Evolutionary conservation across 1,140 invertebrate species (phyloP), one percentile per base, ranked within the genome.

Genomic region (Euwallacea similis): DNA sequence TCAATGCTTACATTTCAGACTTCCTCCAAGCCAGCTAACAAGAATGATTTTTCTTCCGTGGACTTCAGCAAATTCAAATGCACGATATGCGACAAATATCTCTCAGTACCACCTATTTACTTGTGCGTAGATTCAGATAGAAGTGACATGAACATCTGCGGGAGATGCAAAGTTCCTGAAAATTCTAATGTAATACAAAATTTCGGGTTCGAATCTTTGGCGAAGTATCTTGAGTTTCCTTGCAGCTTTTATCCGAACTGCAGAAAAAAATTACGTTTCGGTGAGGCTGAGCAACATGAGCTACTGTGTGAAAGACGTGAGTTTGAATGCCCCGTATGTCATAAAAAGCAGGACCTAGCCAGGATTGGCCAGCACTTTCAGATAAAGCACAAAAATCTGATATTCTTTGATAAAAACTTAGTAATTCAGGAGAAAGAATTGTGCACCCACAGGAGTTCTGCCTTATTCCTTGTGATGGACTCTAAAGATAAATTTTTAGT

Each of bases 21-120:
- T n/a, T n/a, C n/a, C n/a, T n/a, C n/a, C n/a, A n/a, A n/a, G n/a
- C n/a, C n/a, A n/a, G n/a, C n/a, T n/a, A n/a, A n/a, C n/a, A n/a
- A n/a, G n/a, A n/a, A n/a, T n/a, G n/a, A n/a, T n/a, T n/a, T n/a
- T n/a, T n/a, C n/a, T n/a, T n/a, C n/a, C n/a, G n/a, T 46, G 11
- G 44, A 55, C 54, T 55, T 55, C 15, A 16, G 15, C 10, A 7
- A 44, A 7, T 61, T 61, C 33, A 61, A 15, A 41, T 61, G 59
- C 42, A n/a, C 59, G 11, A 7, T n/a, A 44, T 61, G 59, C 16
- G 46, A 64, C 10, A 64, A 64, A 46, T 64, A 64, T 33, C 42
- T 64, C 7, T 64, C 61, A 46, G 61, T 64, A 11, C 61, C 61
- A 16, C 61, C 61, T 10, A 64, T 64, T 46, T 46, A 16, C 47